Conservation (phyloP, 2,888 invertebrate genomes). For the Entomobrya multifasciata region DNA sequence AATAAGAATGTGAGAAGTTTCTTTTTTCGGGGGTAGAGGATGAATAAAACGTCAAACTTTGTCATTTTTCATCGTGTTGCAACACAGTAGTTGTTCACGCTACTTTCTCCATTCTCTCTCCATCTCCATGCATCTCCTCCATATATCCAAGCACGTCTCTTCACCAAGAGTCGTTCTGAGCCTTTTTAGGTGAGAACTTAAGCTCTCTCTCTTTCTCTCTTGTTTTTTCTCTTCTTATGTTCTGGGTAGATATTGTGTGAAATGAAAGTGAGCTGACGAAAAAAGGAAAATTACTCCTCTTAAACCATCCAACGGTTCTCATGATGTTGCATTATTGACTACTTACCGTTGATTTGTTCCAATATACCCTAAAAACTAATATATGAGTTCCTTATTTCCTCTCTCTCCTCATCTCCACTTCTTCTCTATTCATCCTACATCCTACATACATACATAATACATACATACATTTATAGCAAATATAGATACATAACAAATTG, state of each 20-base stretch:
- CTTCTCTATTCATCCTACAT: neutral
- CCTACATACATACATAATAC: neutral
- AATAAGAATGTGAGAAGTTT: conserved; percentile 26
- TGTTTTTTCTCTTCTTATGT: neutral
- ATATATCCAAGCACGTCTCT: conserved; percentile 21
- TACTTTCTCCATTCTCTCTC: too few species aligned
- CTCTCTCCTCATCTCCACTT: neutral
- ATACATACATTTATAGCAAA: neutral
- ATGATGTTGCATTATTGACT: conserved; percentile 66
- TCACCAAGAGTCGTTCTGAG: neutral
- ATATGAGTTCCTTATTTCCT: neutral
- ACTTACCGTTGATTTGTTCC: conserved; percentile 50
- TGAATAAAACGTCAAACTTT: conserved; percentile 59
- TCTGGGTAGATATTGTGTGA: neutral
- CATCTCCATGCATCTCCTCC: too few species aligned
- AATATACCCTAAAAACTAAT: conserved; percentile 20
- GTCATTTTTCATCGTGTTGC: conserved; percentile 37
- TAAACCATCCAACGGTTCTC: conserved; percentile 42
- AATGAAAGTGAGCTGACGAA: neutral
- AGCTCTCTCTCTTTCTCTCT: neutral
- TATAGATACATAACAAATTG: too few species aligned
- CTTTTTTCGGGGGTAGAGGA: conserved; percentile 35
- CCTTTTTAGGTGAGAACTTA: neutral
- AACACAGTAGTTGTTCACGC: neutral
- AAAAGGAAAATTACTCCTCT: conserved; percentile 48